Base-by-base conservation (phyloP, 1,140 invertebrate species). In the Oryctes rhinoceros region DNA sequence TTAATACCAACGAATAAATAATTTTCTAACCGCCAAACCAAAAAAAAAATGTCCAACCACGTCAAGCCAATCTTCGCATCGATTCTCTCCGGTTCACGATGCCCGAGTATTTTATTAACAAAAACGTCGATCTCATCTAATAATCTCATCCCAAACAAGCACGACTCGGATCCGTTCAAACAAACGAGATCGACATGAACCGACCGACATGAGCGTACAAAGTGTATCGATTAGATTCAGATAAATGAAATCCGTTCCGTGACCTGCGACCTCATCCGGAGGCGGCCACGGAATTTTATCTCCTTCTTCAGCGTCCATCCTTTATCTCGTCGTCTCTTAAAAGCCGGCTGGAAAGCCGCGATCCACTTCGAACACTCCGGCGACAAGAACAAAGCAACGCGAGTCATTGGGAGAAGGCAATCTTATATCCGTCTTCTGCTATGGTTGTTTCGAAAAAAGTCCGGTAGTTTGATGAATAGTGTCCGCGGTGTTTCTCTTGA, bases 231-330 rank as follows among this genome's bases (percentile, higher is more conserved):
- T 59, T 15, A 59, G 53, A 59, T 59, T 59, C 53, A 59, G 53
- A 59, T 59, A 59, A 59, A 59, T 59, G 53, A 59, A 59, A 59
- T 59, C 53, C 53, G 18, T 59, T 59, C 53, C 53, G 53, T 59
- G 53, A 59, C 53, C 53, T 59, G 53, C 53, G 53, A 59, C 53
- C 53, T 59, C 53, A 59, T 59, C 53, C 53, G 13, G 53, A 59
- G 53, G 18, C 53, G 18, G 15, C 53, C 53, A 59, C 53, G 15
- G 15, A 59, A 59, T 18, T 18, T 18, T 18, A n/a, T 59, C 53
- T n/a, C 18, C n/a, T 18, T 18, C 53, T 18, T 18, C 53, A 15
- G 13, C 18, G 15, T 6, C 3, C 15, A 18, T 59, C 18, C 53
- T 1, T 6, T 18, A 59, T 59, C 15, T 59, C 6, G 15, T n/a